Conservation (phyloP, 2,888 invertebrate genomes). For the Mimas tiliae region DNA sequence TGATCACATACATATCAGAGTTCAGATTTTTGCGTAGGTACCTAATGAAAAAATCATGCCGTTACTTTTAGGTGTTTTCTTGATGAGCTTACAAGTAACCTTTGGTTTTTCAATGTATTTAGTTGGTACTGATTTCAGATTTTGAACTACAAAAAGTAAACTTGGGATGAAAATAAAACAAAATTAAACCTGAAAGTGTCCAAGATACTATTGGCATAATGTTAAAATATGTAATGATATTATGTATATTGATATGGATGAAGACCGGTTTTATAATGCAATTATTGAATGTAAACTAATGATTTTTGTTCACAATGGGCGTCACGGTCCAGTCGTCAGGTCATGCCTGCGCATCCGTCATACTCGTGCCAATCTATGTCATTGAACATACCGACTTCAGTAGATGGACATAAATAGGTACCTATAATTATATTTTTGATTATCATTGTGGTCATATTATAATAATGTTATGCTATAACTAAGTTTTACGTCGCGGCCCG, state of each 20-base stretch:
- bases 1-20: too few species aligned
- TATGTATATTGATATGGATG: background rate
- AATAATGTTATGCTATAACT: background rate
- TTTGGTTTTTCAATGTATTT: too few species aligned
- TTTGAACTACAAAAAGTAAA: too few species aligned
- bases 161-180: background rate
- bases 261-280: conserved; percentile 30
- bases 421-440: background rate
- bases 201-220: background rate
- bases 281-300: conserved; percentile 33
- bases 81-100: too few species aligned
- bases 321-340: conserved; percentile 66
- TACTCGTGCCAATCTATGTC: conserved; percentile 46
- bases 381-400: conserved; percentile 33
- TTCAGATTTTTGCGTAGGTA: too few species aligned
- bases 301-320: conserved; percentile 49
- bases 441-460: background rate
- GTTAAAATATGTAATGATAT: background rate
- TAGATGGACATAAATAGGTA: background rate
- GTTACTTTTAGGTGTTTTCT: too few species aligned
- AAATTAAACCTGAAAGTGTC: background rate
- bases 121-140: too few species aligned
- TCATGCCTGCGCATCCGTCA: conserved; percentile 64
- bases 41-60: too few species aligned
- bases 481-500: background rate